Evolutionary conservation across 2,113 vertebrate species (phyloP), one percentile per base, ranked within the genome.

Genomic region (Brachypteracias leptosomus): DNA sequence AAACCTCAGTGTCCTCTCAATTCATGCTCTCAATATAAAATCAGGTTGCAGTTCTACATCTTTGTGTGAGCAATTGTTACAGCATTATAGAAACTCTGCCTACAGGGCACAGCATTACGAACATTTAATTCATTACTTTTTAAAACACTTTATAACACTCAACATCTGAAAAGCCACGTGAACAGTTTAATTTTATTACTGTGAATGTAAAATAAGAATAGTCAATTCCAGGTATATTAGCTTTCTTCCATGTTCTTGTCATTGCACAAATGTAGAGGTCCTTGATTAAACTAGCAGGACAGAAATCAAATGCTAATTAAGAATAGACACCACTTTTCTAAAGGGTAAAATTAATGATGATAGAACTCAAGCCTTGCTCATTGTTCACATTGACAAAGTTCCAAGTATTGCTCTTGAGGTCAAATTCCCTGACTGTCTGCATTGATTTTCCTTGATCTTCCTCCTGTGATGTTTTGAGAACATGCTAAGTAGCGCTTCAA

Each of bases 131-230:
- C 35, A 77, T 66, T 93, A 66, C 55, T 87, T 85, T 76, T 36
- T 89, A 90, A 92, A 95, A 78, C 19, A 61, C 66, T 47, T 94
- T 57, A 40, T 75, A 95, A 76, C 42, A 89, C 33, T 4, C 17
- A 73, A 46, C 0, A 0, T 66, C 59, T 89, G 71, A 95, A 88
- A 92, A 91, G 42, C 26, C 13, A 8, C 13, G 58, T 47, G 74
- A 95, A 57, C 73, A 95, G 73, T 95, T 92, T 90, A 85, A 86
- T 93, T 92, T 92, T 68, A 62, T 89, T 78, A 76, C 62, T 89
- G 25, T 49, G 7, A 90, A 76, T 73, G 28, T 40, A 73, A 73
- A 96, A 92, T 47, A 70, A 63, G 31, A 78, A 77, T 33, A 86
- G 19, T 6, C 31, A 75, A 66, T 93, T 95, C 20, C 28, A 68